A percentile compares a stretch with the other conserved stretches of the same genome.
phyloP scores from a whole-genome alignment of 2,797 vertebrate species.

The Tiaroga cobitis region DNA sequence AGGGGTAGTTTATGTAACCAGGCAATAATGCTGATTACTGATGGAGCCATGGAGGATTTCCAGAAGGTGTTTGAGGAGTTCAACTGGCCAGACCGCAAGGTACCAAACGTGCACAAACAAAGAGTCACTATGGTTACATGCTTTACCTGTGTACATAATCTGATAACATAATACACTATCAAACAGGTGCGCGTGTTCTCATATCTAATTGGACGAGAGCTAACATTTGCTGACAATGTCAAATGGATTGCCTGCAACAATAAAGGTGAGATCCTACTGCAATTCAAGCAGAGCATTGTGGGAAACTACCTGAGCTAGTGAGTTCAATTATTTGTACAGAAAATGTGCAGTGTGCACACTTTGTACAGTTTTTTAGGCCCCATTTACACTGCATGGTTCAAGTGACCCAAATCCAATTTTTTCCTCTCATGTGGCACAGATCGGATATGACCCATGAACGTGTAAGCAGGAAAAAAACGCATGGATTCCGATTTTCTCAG shows the following conservation, averaged over 20 bases:
- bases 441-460: too few relatives aligned
- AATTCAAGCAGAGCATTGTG: background rate
- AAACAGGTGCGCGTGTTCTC: constrained; percentile 93
- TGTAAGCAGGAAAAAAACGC: too few relatives aligned
- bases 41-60: constrained; percentile 94
- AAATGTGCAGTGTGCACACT: background rate
- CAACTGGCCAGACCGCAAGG: constrained; percentile 93
- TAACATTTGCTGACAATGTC: constrained; percentile 90
- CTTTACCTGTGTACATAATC: constrained; percentile 18
- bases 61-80: constrained; percentile 91
- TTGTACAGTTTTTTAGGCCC: background rate
- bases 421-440: too few relatives aligned
- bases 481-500: too few relatives aligned
- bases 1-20: constrained; percentile 96
- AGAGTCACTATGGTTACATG: background rate
- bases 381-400: too few relatives aligned
- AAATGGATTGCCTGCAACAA: constrained; percentile 99
- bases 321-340: background rate
- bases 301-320: background rate
- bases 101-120: constrained; percentile 62
- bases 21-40: constrained; percentile 97
- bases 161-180: constrained; percentile 1
- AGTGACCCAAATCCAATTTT: too few relatives aligned
- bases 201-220: constrained; percentile 93
- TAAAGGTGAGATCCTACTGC: constrained; percentile 81